A percentile compares a stretch with the other conserved stretches of the same genome.
Conservation (phyloP, 2,888 invertebrate genomes). For the Chrysotoxum bicinctum region DNA sequence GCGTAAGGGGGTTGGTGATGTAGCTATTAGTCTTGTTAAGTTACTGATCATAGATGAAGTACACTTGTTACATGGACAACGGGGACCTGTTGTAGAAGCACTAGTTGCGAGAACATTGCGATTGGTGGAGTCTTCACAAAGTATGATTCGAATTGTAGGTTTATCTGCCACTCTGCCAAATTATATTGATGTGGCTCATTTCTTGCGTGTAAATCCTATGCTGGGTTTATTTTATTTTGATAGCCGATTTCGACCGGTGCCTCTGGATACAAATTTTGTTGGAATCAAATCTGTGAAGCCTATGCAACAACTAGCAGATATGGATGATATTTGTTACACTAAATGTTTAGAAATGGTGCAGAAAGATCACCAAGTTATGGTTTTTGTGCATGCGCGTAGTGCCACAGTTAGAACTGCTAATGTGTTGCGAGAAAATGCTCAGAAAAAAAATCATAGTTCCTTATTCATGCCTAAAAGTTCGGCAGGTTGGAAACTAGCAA, state of each 20-base stretch:
- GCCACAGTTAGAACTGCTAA: slow-evolving; percentile 95
- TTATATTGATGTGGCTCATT: slow-evolving; percentile 97
- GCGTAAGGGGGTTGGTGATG: slow-evolving; percentile 95
- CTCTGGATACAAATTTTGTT: slow-evolving; percentile 94
- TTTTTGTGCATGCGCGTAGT: slow-evolving; percentile 99
- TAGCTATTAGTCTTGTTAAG: slow-evolving; percentile 93
- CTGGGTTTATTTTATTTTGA: slow-evolving; percentile 97
- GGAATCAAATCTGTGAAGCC: slow-evolving; percentile 89
- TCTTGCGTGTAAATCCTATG: slow-evolving; percentile 95
- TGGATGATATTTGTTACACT: slow-evolving; percentile 96
- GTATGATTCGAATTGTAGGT: slow-evolving; percentile 98
- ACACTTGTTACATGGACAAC: slow-evolving; percentile 96
- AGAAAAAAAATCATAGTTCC: slow-evolving; percentile 87
- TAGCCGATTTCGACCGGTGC: slow-evolving; percentile 96
- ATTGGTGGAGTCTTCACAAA: slow-evolving; percentile 94
- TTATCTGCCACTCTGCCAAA: slow-evolving; percentile 98
- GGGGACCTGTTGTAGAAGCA: slow-evolving; percentile 98
- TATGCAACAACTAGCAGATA: slow-evolving; percentile 86
- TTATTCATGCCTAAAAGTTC: slow-evolving; percentile 87
- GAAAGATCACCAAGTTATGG: slow-evolving; percentile 97
- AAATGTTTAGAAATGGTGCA: slow-evolving; percentile 93
- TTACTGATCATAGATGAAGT: slow-evolving; percentile 98
- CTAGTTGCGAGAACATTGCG: slow-evolving; percentile 97
- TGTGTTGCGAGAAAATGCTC: slow-evolving; percentile 90
- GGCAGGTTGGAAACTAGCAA: slow-evolving; percentile 86